phyloP scores from a whole-genome alignment of 92 coral and sea anemone species.

The Palythoa grandiflora region DNA sequence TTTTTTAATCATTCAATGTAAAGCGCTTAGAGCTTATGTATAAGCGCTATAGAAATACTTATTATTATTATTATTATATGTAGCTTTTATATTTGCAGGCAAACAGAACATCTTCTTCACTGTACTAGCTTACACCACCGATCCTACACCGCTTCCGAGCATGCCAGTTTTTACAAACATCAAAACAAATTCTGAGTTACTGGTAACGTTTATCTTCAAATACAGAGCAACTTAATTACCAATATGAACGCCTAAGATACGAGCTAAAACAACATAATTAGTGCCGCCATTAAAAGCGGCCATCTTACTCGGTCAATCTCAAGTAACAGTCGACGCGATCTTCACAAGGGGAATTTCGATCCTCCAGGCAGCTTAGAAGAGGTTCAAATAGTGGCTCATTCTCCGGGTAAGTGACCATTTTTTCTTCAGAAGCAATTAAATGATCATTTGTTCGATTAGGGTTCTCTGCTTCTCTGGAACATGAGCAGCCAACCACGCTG shows the following conservation, averaged over 20 bases:
- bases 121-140: too few species aligned
- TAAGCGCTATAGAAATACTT: too few species aligned
- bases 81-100: too few species aligned
- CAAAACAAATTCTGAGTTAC: too few species aligned
- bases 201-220: too few species aligned
- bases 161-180: too few species aligned
- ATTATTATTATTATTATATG: too few species aligned
- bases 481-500: background rate
- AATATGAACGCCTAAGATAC: background rate
- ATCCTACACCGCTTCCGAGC: too few species aligned
- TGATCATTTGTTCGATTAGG: constrained; percentile 1
- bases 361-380: constrained; percentile 36
- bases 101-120: too few species aligned
- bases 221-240: too few species aligned
- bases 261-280: background rate
- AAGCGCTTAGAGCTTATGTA: too few species aligned
- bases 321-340: constrained; percentile 41
- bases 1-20: too few species aligned
- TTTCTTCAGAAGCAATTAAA: background rate
- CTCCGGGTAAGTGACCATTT: constrained; percentile 42
- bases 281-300: background rate
- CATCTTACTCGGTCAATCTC: constrained; percentile 39
- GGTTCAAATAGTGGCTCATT: constrained; percentile 43
- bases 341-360: constrained; percentile 20
- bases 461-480: background rate